Base-by-base conservation (phyloP, 1,140 invertebrate genomes). In the Drosophila watanabei region DNA sequence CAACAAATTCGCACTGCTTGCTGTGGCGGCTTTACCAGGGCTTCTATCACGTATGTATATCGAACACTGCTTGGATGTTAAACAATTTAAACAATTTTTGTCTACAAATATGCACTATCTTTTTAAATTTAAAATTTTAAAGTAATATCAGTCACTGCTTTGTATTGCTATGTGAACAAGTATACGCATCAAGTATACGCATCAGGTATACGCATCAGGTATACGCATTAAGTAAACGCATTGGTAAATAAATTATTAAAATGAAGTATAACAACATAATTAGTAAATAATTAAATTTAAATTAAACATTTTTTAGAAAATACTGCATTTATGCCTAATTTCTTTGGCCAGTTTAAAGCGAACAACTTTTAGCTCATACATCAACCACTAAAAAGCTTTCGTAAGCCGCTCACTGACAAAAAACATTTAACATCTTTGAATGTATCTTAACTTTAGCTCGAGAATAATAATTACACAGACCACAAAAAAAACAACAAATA, bases 1-100 rank as follows among this genome's bases (percentile, higher is more conserved):
- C 18, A 73, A 56, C 24, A 58, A 73, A 63, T 75, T 37, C 33
- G 59, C 45, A 73, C 72, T 75, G 73, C 73, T 73, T 76, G 69
- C 35, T 35, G 9, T 20, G 18, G 32, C 24, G 5, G 28, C 37
- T 33, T 41, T 59, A 32, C 51, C 33, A 56, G 52, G 52, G 18
- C 51, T 54, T 32, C 7, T 10, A 37, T 56, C 37, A 52, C 30
- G 30, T 13, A 52, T 18, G 30, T 13, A 52, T 18, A 3, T 16
- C 32, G 7, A 14, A 7, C 6, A 0, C 18, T 20, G 13, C 18
- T 56, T n/a, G 5, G 4, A 11, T 11, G 16, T 3, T 1, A 28
- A 24, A 24, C 24, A 24, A 24, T 24, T 10, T n/a, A n/a, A n/a
- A n/a, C n/a, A n/a, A n/a, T n/a, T n/a, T n/a, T n/a, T n/a, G n/a